Evolutionary conservation across 2,113 vertebrate species (phyloP).

Genomic region (Cyprinodon tularosa): DNA sequence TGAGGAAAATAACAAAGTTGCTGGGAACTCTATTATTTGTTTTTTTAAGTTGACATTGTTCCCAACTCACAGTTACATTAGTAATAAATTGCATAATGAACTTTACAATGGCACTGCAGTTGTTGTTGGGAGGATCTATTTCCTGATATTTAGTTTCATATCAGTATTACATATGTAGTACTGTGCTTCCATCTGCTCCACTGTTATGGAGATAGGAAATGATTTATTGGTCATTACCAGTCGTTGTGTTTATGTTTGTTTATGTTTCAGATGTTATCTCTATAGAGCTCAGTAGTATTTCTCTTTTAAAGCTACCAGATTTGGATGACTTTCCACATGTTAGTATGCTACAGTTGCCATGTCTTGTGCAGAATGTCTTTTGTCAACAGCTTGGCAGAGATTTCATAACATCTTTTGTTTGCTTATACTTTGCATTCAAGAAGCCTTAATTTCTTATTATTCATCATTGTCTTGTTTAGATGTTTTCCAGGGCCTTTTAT

Average conservation of each 20-base stretch:
- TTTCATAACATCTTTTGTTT: background rate
- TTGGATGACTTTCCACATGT: conserved; percentile 21
- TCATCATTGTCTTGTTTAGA: background rate
- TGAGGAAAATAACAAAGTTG: conserved; percentile 12
- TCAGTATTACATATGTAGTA: background rate
- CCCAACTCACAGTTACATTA: conserved; percentile 8
- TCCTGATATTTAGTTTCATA: background rate
- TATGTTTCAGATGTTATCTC: background rate
- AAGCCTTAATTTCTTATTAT: background rate
- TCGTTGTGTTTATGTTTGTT: conserved; percentile 1
- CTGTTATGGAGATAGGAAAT: background rate
- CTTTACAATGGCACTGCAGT: background rate
- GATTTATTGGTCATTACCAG: conserved; percentile 5
- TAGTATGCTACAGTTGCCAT: background rate
- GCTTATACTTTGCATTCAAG: background rate
- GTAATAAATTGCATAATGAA: conserved; percentile 16
- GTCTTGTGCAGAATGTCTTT: background rate
- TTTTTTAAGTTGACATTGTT: background rate
- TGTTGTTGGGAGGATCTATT: background rate
- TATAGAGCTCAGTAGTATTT: conserved; percentile 1
- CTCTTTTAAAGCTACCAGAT: conserved; percentile 11
- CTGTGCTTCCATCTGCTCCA: background rate
- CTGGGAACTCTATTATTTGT: conserved; percentile 9
- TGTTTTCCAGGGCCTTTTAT: background rate
- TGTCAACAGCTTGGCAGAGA: background rate